These are phyloP conservation scores for Clarias pachynema DNA, from an alignment of 2,797 vertebrate genomes.

Conservation along the genomic window DNA sequence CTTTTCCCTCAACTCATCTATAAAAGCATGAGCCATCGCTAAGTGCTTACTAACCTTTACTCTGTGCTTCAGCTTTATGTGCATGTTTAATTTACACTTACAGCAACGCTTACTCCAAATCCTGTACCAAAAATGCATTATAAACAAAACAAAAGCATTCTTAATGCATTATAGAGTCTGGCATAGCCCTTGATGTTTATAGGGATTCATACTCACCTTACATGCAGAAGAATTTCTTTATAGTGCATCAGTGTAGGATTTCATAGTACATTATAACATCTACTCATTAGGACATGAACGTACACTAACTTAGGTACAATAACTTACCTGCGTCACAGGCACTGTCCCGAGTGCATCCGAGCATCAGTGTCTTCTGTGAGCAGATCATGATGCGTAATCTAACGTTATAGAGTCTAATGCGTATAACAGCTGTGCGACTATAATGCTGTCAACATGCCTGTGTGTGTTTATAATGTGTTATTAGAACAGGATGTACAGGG, in stretches of 20 bases:
- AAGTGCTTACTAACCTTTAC: constrained; percentile 6
- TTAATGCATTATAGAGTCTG: background rate
- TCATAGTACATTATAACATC: background rate
- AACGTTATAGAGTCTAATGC: background rate
- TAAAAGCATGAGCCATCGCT: constrained; percentile 28
- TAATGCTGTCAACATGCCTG: background rate
- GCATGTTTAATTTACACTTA: background rate
- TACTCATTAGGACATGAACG: background rate
- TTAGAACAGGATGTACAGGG: background rate
- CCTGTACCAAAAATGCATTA: background rate
- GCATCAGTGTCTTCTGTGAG: background rate
- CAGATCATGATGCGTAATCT: background rate
- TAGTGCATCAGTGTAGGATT: background rate
- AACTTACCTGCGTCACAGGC: background rate
- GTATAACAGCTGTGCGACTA: background rate
- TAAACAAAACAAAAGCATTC: background rate
- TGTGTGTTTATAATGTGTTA: constrained; percentile 6
- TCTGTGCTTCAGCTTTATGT: background rate
- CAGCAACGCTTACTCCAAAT: background rate
- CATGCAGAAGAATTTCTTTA: background rate
- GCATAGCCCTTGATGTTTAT: background rate
- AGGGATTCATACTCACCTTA: background rate
- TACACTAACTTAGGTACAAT: background rate
- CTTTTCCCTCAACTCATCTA: constrained; percentile 20
- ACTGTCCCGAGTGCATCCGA: background rate